A percentile compares a stretch with the other conserved stretches of the same genome.
These are phyloP conservation scores for Sphaerophoria taeniata DNA, from an alignment of 2,888 invertebrate genomes.

Conservation along the genomic window DNA sequence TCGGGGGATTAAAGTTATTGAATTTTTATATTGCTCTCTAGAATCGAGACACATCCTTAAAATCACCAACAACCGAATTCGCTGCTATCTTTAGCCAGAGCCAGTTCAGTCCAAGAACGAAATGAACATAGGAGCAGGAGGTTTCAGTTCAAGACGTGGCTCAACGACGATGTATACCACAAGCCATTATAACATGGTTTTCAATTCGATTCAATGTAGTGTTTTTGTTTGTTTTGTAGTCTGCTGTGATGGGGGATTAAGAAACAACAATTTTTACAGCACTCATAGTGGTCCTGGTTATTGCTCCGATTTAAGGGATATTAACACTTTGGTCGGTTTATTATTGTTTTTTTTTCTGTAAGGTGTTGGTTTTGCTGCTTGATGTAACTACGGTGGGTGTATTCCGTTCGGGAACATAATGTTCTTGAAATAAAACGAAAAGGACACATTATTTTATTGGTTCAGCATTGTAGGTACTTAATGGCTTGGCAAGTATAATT, in stretches of 20 bases:
- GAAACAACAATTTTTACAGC: conserved; percentile 39
- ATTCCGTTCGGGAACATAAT: conserved; percentile 13
- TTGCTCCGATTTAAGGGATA: conserved; percentile 63
- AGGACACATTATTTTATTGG: conserved; percentile 32
- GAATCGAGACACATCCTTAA: conserved; percentile 22
- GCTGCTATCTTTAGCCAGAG: too few relatives aligned
- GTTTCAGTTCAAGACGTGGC: too few relatives aligned
- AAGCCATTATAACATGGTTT: background rate
- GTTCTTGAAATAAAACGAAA: conserved; percentile 34
- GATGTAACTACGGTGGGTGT: background rate
- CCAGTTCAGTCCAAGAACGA: too few relatives aligned
- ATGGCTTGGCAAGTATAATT: conserved; percentile 33
- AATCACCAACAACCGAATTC: conserved; percentile 8
- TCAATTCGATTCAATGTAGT: conserved; percentile 23
- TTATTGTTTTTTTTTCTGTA: background rate
- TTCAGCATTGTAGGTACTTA: background rate
- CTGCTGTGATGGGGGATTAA: conserved; percentile 48
- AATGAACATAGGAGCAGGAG: background rate
- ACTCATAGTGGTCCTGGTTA: conserved; percentile 27
- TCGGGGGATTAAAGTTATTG: conserved; percentile 68
- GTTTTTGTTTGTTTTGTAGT: conserved; percentile 3
- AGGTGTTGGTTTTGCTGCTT: conserved; percentile 2
- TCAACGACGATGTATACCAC: too few relatives aligned
- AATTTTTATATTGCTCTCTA: conserved; percentile 56
- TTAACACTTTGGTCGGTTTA: conserved; percentile 52